Base-by-base conservation (phyloP, 1,140 invertebrate species). In the Lepidurus packardi region DNA sequence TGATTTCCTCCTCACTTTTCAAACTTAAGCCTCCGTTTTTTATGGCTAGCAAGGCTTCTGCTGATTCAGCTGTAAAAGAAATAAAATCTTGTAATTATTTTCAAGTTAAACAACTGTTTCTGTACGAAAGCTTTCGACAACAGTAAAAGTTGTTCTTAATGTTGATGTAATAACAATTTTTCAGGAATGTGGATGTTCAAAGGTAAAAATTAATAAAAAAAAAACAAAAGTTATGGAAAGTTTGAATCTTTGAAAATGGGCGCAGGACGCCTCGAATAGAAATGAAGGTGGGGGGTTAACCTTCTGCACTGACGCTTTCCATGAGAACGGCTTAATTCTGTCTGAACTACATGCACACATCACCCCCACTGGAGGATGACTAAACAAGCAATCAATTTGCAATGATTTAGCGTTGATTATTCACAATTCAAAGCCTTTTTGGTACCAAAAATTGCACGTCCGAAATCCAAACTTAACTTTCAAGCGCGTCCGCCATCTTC, bases 401-500 rank as follows among this genome's bases (percentile, higher is more conserved):
- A 5, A 76, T 25, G 45, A 21, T 45, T 74, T 24, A 78, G 65
- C 44, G 16, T 43, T 45, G 43, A 65, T 21, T 53, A 53, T 43
- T 76, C 44, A 42, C 7, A 74, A 47, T 73, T 77, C 11, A 10
- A 65, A 43, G n/a, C 21, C 24, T 24, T 21, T 73, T 43, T 77
- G 47, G 43, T 53, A 77, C 73, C 13, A 53, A 45, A 10, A 43
- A 42, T 53, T 24, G 77, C 42, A 43, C 44, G 34, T 42, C 47
- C 34, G 21, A 25, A 42, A 73, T 78, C 74, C 73, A 77, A 43
- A 76, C 90, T 89, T 90, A 87, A 91, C 90, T 91, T 90, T 91
- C 89, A 88, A 90, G 88, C 87, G 88, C 86, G 87, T 91, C 90
- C 87, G 90, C 90, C 90, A 92, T 92, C 86, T 91, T 91, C 75